Percentiles rank a stretch among this genome's conserved stretches.
phyloP scores from a whole-genome alignment of 2,113 vertebrate species.

The Peromyscus leucopus region DNA sequence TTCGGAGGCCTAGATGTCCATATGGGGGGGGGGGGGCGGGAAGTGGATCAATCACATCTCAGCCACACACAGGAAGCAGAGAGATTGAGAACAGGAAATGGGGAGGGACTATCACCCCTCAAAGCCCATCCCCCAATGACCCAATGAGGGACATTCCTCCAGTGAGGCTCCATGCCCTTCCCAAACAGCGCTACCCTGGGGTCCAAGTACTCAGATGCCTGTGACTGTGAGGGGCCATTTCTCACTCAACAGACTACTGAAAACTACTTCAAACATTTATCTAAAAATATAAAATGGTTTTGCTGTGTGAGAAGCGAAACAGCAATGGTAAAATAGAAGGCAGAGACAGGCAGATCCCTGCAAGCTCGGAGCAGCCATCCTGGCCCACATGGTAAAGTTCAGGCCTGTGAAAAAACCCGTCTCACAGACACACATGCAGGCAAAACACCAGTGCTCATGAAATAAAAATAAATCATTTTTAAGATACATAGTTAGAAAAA shows the following conservation, averaged over 20 bases:
- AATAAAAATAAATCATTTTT: too few species aligned
- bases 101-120: not conserved
- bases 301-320: not conserved
- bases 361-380: not conserved
- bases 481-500: too few species aligned
- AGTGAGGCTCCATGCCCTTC: not conserved
- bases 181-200: not conserved
- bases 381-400: not conserved
- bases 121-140: not conserved
- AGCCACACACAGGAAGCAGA: not conserved
- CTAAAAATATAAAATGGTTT: not conserved
- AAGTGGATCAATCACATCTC: not conserved
- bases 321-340: not conserved
- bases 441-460: too few species aligned
- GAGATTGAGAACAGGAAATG: not conserved
- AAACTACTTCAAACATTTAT: not conserved
- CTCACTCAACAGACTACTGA: not conserved
- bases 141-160: not conserved
- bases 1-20: not conserved
- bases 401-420: not conserved
- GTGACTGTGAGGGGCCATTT: not conserved
- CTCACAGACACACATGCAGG: too few species aligned
- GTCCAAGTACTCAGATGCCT: not conserved
- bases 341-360: not conserved
- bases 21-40: too few species aligned